These are phyloP conservation scores for Melanotaenia maccullochi DNA, from an alignment of 2,797 vertebrate genomes.

Conservation along the genomic window DNA sequence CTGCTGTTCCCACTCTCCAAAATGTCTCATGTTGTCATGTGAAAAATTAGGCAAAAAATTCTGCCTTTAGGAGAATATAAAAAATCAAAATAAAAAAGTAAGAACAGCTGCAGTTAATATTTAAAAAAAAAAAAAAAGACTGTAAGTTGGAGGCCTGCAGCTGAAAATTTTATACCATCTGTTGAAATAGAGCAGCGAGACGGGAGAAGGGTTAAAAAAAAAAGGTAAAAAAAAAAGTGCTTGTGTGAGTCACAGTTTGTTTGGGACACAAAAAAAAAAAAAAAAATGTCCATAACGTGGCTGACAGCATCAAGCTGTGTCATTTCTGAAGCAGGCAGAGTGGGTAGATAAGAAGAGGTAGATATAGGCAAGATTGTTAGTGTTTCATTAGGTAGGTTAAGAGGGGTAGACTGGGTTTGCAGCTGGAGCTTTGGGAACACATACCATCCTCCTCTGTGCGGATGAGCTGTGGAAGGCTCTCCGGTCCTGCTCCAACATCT, in stretches of 20 bases:
- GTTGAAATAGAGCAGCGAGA: conserved; percentile 80
- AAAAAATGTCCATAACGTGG: conserved; percentile 62
- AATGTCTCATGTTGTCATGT: conserved; percentile 78
- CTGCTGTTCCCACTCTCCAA: conserved; percentile 81
- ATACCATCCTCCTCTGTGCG: conserved; percentile 99
- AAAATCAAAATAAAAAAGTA: neutral
- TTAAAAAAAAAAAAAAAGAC: conserved; percentile 80
- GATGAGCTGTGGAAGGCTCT: conserved; percentile 92
- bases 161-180: conserved; percentile 81
- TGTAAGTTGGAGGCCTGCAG: conserved; percentile 78
- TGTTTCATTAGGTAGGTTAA: conserved; percentile 64
- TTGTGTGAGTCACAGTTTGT: conserved; percentile 52
- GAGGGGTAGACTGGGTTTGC: conserved; percentile 64
- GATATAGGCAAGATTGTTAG: conserved; percentile 69
- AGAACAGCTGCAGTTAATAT: neutral
- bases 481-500: conserved; percentile 95
- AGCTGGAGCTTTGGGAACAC: conserved; percentile 80
- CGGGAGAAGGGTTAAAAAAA: conserved; percentile 24
- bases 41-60: conserved; percentile 44
- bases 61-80: conserved; percentile 71
- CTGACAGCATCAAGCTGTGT: conserved; percentile 53
- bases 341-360: conserved; percentile 62
- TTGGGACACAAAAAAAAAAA: conserved; percentile 39
- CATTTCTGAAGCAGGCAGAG: conserved; percentile 66
- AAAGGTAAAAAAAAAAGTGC: conserved; percentile 43